A percentile compares a stretch with the other conserved stretches of the same genome.
Evolutionary conservation across 2,888 invertebrate species (phyloP).

Genomic region (Ophion slaviceki): DNA sequence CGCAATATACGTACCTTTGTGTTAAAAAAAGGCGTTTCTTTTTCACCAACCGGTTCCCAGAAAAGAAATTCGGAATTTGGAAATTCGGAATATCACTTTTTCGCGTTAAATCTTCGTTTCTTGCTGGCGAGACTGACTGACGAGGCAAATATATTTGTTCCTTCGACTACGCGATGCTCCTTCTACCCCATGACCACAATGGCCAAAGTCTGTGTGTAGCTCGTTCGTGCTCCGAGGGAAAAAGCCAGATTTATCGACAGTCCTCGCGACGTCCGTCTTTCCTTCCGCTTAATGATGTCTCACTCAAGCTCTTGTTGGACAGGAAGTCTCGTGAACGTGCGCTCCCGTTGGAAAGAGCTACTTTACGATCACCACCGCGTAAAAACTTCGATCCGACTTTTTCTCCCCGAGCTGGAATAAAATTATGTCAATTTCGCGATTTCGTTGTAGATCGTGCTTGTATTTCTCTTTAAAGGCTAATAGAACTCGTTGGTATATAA

Average conservation of each 20-base stretch:
- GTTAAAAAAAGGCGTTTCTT: no score
- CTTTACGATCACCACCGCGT: conserved; percentile 42
- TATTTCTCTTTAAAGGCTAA: not conserved
- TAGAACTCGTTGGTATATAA: not conserved
- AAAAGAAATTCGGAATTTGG: no score
- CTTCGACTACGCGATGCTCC: not conserved
- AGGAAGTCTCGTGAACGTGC: conserved; percentile 25
- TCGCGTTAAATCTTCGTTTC: not conserved
- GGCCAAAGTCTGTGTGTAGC: conserved; percentile 31
- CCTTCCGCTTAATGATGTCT: conserved; percentile 58
- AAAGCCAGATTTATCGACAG: conserved; percentile 53
- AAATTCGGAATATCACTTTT: conserved; percentile 14
- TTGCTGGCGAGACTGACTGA: conserved; percentile 52
- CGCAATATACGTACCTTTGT: no score
- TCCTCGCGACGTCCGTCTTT: conserved; percentile 41
- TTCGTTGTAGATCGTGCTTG: conserved; percentile 12
- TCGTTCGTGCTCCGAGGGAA: conserved; percentile 15
- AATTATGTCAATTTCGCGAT: not conserved
- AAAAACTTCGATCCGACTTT: conserved; percentile 40
- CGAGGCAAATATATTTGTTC: conserved; percentile 38
- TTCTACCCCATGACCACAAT: conserved; percentile 1
- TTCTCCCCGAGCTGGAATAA: conserved; percentile 4
- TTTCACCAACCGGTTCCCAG: no score
- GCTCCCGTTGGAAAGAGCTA: conserved; percentile 18
- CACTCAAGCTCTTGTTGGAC: conserved; percentile 40